Percentiles rank a stretch among this genome's conserved stretches.
Conservation (phyloP, 1,140 invertebrate genomes). For the Yoshiicerus persimilis region DNA sequence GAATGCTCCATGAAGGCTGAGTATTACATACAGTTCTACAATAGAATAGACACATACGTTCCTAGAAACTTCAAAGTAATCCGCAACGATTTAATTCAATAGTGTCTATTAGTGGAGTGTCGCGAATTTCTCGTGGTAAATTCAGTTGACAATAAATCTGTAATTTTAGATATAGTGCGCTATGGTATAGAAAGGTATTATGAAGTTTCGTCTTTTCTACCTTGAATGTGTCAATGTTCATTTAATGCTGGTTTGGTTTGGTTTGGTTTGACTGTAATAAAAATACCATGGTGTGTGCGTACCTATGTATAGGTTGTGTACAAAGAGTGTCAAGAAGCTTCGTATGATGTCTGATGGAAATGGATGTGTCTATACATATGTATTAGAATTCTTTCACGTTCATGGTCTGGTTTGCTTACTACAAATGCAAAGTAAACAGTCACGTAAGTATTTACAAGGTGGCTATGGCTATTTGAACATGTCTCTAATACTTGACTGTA, state of each 20-base stretch:
- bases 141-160: neutral
- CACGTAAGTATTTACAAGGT: neutral
- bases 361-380: neutral
- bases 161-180: neutral
- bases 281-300: neutral
- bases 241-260: neutral
- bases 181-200: neutral
- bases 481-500: neutral
- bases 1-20: neutral
- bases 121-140: neutral
- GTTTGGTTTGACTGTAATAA: neutral
- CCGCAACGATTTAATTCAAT: neutral
- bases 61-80: neutral
- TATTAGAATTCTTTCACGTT: neutral
- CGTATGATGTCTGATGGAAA: neutral
- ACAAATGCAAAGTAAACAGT: neutral
- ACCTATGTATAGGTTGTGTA: too few relatives aligned
- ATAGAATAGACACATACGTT: neutral
- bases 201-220: neutral
- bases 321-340: neutral
- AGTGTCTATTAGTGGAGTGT: neutral
- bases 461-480: neutral
- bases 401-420: neutral
- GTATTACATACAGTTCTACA: neutral
- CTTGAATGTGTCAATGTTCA: neutral